Conservation (phyloP, 2,888 invertebrate species). For the Hyalella azteca region DNA sequence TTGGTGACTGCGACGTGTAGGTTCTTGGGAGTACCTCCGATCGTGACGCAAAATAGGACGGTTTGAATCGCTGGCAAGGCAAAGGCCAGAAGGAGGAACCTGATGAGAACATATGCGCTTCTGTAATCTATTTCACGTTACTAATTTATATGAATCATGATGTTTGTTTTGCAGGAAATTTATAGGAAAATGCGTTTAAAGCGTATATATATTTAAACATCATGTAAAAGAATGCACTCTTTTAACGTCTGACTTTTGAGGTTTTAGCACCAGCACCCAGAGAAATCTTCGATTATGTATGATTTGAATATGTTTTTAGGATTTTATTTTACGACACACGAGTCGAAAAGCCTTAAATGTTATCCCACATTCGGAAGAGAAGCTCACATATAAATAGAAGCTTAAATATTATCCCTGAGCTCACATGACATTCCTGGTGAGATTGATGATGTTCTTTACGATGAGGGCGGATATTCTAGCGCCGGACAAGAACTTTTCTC, state of each 20-base stretch:
- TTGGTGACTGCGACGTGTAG: slow-evolving; percentile 64
- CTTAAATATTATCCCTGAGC: too few species aligned
- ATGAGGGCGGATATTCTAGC: slow-evolving; percentile 69
- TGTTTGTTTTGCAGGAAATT: too few species aligned
- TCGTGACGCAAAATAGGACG: slow-evolving; percentile 62
- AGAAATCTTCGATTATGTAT: too few species aligned
- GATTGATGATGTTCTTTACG: slow-evolving; percentile 85
- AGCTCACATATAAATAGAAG: too few species aligned
- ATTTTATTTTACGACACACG: too few species aligned
- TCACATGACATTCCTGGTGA: slow-evolving; percentile 86
- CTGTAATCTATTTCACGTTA: background rate
- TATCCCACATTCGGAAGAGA: too few species aligned
- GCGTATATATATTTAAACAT: background rate
- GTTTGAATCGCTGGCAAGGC: slow-evolving; percentile 63
- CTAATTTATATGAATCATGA: too few species aligned
- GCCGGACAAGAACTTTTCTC: slow-evolving; percentile 43
- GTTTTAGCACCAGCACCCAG: too few species aligned
- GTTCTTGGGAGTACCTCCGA: slow-evolving; percentile 61
- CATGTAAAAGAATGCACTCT: too few species aligned
- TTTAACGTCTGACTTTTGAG: too few species aligned
- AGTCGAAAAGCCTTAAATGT: too few species aligned
- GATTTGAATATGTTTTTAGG: too few species aligned
- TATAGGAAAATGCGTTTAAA: background rate
- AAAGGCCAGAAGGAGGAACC: slow-evolving; percentile 62
- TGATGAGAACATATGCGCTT: slow-evolving; percentile 15